Conservation (phyloP, 2,797 vertebrate species). For the Gobio occitaniae region DNA sequence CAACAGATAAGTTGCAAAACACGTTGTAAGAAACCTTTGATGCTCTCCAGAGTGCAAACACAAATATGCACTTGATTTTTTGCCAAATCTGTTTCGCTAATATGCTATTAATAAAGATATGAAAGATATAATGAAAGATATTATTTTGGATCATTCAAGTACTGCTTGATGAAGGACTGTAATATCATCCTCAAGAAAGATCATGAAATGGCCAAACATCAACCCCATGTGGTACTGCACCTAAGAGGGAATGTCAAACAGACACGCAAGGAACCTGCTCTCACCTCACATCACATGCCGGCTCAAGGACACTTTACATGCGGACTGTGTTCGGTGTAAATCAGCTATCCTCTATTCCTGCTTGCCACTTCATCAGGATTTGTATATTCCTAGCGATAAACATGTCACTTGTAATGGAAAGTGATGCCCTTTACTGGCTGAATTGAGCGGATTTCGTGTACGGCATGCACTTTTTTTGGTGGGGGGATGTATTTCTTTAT, state of each 20-base stretch:
- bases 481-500: slow-evolving; percentile 45
- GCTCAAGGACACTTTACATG: slow-evolving; percentile 53
- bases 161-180: neutral
- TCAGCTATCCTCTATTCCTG: slow-evolving; percentile 42
- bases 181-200: neutral
- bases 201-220: slow-evolving; percentile 13
- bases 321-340: slow-evolving; percentile 35
- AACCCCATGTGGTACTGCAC: slow-evolving; percentile 48
- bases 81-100: too few species aligned
- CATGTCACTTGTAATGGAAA: slow-evolving; percentile 59
- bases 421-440: slow-evolving; percentile 53
- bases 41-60: too few species aligned
- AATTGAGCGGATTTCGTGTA: slow-evolving; percentile 9
- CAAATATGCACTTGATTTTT: too few species aligned
- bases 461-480: neutral
- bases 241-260: neutral
- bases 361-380: slow-evolving; percentile 54
- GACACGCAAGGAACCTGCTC: neutral
- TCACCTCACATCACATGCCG: neutral
- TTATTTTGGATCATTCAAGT: neutral
- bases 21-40: too few species aligned
- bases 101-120: too few species aligned
- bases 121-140: neutral
- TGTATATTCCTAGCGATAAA: slow-evolving; percentile 57
- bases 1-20: too few species aligned